Evolutionary conservation across 2,797 vertebrate genomes (phyloP).

Genomic region (Mormyrops attenuatus): DNA sequence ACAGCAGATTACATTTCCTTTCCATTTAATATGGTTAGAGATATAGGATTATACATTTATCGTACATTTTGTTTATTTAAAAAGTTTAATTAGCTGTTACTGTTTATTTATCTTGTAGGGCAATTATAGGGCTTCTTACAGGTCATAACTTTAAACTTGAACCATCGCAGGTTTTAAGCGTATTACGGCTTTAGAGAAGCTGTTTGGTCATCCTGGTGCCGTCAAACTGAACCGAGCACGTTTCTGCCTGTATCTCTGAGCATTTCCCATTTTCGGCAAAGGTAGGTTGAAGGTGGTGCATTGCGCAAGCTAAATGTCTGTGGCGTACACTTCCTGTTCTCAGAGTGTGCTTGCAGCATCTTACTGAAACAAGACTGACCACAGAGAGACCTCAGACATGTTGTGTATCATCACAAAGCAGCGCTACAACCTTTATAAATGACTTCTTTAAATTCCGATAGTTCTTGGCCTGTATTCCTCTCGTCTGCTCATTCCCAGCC

Average conservation of each 20-base stretch:
- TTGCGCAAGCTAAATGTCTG: constrained; percentile 5
- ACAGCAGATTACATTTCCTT: background rate
- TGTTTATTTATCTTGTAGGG: background rate
- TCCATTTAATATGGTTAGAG: background rate
- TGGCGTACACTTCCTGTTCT: constrained; percentile 20
- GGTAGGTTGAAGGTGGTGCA: background rate
- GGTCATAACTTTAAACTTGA: background rate
- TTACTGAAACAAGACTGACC: constrained; percentile 8
- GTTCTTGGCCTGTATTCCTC: background rate
- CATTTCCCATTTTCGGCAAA: background rate
- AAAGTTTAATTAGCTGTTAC: background rate
- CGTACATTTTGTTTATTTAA: background rate
- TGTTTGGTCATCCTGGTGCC: background rate
- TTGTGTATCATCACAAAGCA: background rate
- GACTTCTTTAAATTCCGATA: background rate
- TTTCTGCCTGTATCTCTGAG: background rate
- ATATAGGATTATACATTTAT: background rate
- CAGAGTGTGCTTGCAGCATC: background rate
- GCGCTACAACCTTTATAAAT: background rate
- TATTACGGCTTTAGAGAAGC: background rate
- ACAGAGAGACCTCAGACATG: background rate
- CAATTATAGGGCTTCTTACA: background rate
- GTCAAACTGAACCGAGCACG: background rate
- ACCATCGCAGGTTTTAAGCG: background rate
- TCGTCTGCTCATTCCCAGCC: background rate